phyloP scores from a whole-genome alignment of 2,113 vertebrate species.

The Ornithorhynchus anatinus region DNA sequence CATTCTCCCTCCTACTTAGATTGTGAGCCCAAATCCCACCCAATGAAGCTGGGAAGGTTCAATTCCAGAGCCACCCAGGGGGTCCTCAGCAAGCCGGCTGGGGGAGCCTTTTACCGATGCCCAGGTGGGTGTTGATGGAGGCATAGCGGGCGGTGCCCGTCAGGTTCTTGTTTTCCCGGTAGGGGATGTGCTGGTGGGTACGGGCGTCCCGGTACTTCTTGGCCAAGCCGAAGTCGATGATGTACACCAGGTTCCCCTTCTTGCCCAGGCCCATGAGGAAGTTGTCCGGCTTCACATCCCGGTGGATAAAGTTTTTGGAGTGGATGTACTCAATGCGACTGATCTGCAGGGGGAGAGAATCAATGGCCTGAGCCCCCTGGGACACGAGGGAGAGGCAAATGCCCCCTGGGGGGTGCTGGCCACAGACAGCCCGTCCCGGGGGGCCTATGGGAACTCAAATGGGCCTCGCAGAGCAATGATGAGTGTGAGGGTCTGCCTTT shows the following conservation, averaged over 20 bases:
- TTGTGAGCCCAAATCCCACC: not conserved
- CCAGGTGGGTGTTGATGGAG: conserved; percentile 96
- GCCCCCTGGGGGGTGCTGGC: not conserved
- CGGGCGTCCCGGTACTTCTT: conserved; percentile 96
- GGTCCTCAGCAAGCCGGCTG: no score
- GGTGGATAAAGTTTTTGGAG: conserved; percentile 98
- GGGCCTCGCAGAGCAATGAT: not conserved
- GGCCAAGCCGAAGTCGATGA: conserved; percentile 96
- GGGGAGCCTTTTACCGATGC: conserved; percentile 84
- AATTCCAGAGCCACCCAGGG: not conserved
- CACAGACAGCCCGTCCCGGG: not conserved
- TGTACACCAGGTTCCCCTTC: conserved; percentile 97
- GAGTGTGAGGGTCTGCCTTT: not conserved
- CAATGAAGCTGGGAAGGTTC: not conserved
- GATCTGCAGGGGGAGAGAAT: conserved; percentile 71
- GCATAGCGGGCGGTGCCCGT: conserved; percentile 95
- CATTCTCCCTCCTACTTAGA: not conserved
- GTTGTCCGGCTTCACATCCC: conserved; percentile 96
- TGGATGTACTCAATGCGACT: conserved; percentile 98
- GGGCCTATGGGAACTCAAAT: not conserved
- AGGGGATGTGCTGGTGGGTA: conserved; percentile 98
- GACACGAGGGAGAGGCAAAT: not conserved
- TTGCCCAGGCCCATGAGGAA: conserved; percentile 97
- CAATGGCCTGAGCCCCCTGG: no score
- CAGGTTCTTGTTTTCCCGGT: conserved; percentile 98